Evolutionary conservation across 1,140 invertebrate genomes (phyloP), one percentile per base, ranked within the genome.

Genomic region (Listronotus bonariensis): DNA sequence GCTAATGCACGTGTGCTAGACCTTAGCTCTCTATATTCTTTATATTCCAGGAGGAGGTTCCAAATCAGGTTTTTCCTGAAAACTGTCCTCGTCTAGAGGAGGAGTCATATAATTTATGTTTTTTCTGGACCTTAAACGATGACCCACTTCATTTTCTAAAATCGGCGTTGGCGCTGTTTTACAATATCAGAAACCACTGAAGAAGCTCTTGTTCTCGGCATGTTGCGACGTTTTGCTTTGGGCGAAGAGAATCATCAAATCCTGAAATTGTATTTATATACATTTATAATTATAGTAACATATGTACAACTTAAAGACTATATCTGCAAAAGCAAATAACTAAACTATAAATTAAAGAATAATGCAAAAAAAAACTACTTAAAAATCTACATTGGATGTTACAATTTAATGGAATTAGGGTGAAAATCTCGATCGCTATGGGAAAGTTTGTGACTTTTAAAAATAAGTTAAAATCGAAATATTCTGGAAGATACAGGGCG

Each of bases 61-160:
- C 41, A 64, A 53, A 36, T 66, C 57, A 8, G 54, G 63, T 49
- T 71, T 71, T 1, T 71, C 70, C 49, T 71, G 68, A 17, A 69
- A 64, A 68, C 70, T 72, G 43, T 78, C 75, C 11, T 78, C 76
- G 14, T 75, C 74, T 8, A 68, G 60, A 5, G 71, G 65, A 6
- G 70, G 68, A 11, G 67, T 68, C 66, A 73, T 68, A 54, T 74
- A 74, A 62, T 70, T 76, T 14, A 71, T 72, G 38, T 74, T 70
- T 66, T 72, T 73, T 51, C 73, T 71, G 18, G 74, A 71, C 12
- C 74, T 68, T 53, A 76, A 60, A 45, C 67, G 58, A 57, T 74
- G 75, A 2, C 69, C 64, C 8, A 57, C 40, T 26, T 76, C 72
- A 51, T 67, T 72, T 31, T 65, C 71, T 5, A 26, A 26, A 26